These are phyloP conservation scores for Crocidura indochinensis DNA, from an alignment of 2,797 vertebrate genomes.

Conservation along the genomic window DNA sequence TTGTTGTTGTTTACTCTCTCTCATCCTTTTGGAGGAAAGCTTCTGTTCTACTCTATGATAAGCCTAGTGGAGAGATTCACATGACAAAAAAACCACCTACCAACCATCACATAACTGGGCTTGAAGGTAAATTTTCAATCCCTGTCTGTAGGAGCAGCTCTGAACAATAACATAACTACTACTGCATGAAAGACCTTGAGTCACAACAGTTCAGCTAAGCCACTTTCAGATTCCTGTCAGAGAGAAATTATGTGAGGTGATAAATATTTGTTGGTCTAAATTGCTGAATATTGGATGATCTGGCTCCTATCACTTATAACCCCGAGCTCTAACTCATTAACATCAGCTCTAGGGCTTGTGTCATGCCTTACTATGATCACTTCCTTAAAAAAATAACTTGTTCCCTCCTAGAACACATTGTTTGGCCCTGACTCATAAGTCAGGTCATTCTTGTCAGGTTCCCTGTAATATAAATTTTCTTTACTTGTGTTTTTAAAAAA, in stretches of 20 bases:
- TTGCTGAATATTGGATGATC: background rate
- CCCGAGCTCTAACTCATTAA: conserved; percentile 55
- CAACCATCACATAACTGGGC: background rate
- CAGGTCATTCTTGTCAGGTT: conserved; percentile 62
- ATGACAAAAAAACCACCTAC: background rate
- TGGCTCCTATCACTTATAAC: conserved; percentile 62
- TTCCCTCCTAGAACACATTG: conserved; percentile 55
- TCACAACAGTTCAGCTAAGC: background rate
- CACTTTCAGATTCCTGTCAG: conserved; percentile 1
- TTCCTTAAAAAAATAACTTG: conserved; percentile 29
- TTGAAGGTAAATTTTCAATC: conserved; percentile 7
- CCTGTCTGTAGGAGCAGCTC: background rate
- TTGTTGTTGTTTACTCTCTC: background rate
- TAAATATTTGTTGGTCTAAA: conserved; percentile 7
- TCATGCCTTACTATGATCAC: conserved; percentile 15
- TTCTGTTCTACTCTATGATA: background rate
- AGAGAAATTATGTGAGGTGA: conserved; percentile 28
- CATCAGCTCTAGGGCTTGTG: background rate
- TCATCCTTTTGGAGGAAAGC: background rate
- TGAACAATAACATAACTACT: background rate
- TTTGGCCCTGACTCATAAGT: background rate
- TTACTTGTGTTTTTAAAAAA: conserved; percentile 64
- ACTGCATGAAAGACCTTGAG: background rate
- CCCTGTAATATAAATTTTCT: conserved; percentile 46
- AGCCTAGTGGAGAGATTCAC: background rate